Base-by-base conservation (phyloP, 2,888 invertebrate species). In the Spilosoma lubricipeda region DNA sequence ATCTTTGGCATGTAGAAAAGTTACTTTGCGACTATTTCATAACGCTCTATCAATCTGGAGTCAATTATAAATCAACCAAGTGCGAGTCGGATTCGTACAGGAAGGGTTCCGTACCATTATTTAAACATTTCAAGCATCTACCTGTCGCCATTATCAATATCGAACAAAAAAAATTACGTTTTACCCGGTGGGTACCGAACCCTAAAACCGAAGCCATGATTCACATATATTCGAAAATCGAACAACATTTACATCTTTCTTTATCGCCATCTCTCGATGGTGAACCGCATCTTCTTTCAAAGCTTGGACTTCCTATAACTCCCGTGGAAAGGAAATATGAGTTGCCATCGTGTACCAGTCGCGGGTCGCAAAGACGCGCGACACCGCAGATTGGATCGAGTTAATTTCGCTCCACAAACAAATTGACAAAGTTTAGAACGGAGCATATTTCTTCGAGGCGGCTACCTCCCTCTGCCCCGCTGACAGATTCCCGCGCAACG, bases 401-500 rank as follows among this genome's bases (percentile, higher is more conserved):
- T 95, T 95, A 95, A 95, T 95, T 95, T 95, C 93, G 91, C 94
- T 94, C 94, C 94, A 95, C 95, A 95, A 95, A 95, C 95, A 95
- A 95, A 95, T 95, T 95, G 95, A 95, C 95, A 95, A 95, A 95
- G 95, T 95, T 95, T 94, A 94, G 92, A 95, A 93, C 94, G 94
- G 93, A 92, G 94, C 94, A 95, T 95, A 95, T 95, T 95, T 95
- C 95, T 95, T 95, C 93, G 90, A 91, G 90, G 87, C 87, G 81
- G 86, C 87, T 89, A 73, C 71, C 70, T 56, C 86, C 88, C 80
- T 83, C 88, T 85, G 71, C 88, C 86, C 90, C 89, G 88, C 89
- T 91, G 92, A 92, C 93, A 93, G 94, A 93, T 92, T 92, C 94
- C 93, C 93, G 93, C 92, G 90, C 88, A 92, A 90, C 95, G 95